Percentiles rank a stretch among this genome's conserved stretches.
These are phyloP conservation scores for Drosophila infuscata DNA, from an alignment of 2,888 invertebrate genomes.

Conservation along the genomic window DNA sequence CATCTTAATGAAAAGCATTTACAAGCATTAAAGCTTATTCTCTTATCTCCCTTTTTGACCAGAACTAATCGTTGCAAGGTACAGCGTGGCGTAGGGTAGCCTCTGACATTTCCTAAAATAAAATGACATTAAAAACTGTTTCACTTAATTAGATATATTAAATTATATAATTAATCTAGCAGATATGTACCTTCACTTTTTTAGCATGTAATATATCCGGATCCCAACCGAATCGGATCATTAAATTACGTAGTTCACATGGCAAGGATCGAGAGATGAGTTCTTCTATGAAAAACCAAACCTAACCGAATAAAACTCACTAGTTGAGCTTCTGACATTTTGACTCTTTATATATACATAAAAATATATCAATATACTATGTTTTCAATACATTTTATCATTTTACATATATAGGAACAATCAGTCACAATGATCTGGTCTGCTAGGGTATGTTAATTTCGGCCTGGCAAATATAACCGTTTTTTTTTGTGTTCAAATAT, in stretches of 20 bases:
- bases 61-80: neutral
- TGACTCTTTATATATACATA: neutral
- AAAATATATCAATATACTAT: neutral
- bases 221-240: neutral
- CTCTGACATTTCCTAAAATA: neutral
- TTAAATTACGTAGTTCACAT: neutral
- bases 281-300: neutral
- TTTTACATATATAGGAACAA: neutral
- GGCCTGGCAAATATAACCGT: neutral
- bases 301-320: neutral
- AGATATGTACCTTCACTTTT: too few relatives aligned
- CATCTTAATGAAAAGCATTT: conserved; percentile 44
- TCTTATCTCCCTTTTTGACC: conserved; percentile 1
- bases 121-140: too few relatives aligned
- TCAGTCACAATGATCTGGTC: neutral
- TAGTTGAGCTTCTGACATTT: neutral
- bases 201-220: neutral
- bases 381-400: neutral
- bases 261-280: neutral
- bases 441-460: neutral
- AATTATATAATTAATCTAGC: neutral
- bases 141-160: too few relatives aligned
- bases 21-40: conserved; percentile 22
- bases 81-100: neutral
- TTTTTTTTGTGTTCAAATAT: neutral